Base-by-base conservation (phyloP, 2,888 invertebrate species). In the Cenopis cana region DNA sequence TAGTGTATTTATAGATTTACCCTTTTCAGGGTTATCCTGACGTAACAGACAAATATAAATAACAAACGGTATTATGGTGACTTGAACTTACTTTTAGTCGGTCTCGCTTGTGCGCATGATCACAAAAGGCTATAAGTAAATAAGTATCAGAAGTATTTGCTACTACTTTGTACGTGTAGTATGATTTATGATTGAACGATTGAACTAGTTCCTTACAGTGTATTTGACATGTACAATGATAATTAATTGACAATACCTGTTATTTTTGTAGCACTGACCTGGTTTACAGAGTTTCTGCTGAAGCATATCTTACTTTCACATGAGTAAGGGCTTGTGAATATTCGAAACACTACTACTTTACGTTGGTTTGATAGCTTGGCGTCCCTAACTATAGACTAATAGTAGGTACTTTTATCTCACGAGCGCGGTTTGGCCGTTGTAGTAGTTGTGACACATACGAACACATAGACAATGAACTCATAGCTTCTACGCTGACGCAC, bases 261-360 rank as follows among this genome's bases (percentile, higher is more conserved):
- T 68, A 36, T 55, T 33, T 68, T 61, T 36, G 29, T 46, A 46
- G 14, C 33, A 46, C 49, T 54, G 68, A 61, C 55, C 68, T 46
- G 14, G 46, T 46, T 61, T 20, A 29, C 6, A 38, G 41, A 60
- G 38, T 46, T 54, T 68, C 49, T 20, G 17, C 46, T 55, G 33
- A 20, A 59, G 38, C 52, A 29, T 33, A 20, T 50, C 12, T 5
- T 50, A 33, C 33, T 29, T 61, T 33, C 12, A 50, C 33, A 14
- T 5, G 46, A 24, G 41, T 2, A 24, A 46, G 24, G 41, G 20
- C 38, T 57, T 8, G 38, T 57, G 38, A 14, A 59, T 46, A 59
- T 59, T 59, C 24, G n/a, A 20, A 11, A 41, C 18, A 57, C 5
- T 2, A 41, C 41, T n/a, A n/a, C n/a, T n/a, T n/a, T n/a, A n/a